A percentile compares a stretch with the other conserved stretches of the same genome.
phyloP scores from a whole-genome alignment of 2,113 vertebrate species.

The Dendrocopos noguchii region DNA sequence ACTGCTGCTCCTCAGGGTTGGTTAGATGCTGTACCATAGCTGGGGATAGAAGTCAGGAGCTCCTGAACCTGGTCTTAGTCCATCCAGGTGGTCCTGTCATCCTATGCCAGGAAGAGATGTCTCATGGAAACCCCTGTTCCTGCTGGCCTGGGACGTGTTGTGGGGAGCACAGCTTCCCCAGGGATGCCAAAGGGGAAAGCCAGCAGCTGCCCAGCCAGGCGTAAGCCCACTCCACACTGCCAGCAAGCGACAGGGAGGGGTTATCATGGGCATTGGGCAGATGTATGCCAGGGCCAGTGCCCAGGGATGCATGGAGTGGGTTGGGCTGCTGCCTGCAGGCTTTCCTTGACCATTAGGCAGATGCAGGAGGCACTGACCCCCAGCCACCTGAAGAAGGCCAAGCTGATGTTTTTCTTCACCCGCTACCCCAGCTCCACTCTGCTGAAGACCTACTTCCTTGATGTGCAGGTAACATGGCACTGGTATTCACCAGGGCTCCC shows the following conservation, averaged over 20 bases:
- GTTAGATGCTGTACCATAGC: background rate
- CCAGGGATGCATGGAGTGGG: accelerated
- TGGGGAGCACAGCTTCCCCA: background rate
- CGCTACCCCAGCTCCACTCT: constrained; percentile 94
- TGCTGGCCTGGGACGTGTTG: background rate
- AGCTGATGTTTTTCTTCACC: constrained; percentile 98
- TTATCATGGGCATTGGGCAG: accelerated
- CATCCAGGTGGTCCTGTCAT: background rate
- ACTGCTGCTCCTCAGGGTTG: background rate
- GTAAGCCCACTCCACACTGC: background rate
- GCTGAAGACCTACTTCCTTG: constrained; percentile 91
- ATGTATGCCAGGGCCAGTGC: background rate
- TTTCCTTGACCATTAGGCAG: constrained; percentile 86
- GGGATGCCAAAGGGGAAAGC: background rate
- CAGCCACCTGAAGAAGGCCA: constrained; percentile 95
- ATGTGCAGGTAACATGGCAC: constrained; percentile 85
- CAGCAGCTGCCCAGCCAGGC: background rate
- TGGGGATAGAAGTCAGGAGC: background rate
- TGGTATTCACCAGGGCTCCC: background rate
- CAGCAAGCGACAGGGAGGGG: background rate
- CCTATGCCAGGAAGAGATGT: background rate
- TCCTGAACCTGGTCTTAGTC: background rate
- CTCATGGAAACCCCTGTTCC: background rate
- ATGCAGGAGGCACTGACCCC: constrained; percentile 93
- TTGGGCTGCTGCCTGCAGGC: background rate